A percentile compares a stretch with the other conserved stretches of the same genome.
phyloP scores from a whole-genome alignment of 2,888 invertebrate species.

The Cataglyphis livida region DNA sequence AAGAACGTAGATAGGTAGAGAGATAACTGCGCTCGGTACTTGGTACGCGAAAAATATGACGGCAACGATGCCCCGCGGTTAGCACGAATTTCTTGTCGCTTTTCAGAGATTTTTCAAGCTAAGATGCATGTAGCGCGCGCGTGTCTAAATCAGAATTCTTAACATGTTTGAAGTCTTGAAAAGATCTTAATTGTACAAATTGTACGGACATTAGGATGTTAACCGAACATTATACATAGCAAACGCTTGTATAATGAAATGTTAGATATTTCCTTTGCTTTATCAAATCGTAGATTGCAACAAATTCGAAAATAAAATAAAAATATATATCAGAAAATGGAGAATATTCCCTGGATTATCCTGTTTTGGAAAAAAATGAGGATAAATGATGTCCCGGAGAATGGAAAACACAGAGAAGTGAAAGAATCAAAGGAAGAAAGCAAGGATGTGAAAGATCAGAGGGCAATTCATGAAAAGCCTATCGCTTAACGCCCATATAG shows the following conservation, averaged over 20 bases:
- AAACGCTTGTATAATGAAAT: not conserved
- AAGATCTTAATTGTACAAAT: not conserved
- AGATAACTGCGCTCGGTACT: slow-evolving; percentile 15
- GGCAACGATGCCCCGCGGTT: not conserved
- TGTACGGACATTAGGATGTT: not conserved
- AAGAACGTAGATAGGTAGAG: slow-evolving; percentile 16
- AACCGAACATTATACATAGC: not conserved
- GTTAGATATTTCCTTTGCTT: not conserved
- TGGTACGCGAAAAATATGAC: slow-evolving; percentile 9
- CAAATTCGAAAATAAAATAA: slow-evolving; percentile 8
- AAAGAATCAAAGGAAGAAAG: slow-evolving; percentile 16
- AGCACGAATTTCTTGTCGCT: slow-evolving; percentile 18
- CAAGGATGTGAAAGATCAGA: slow-evolving; percentile 55
- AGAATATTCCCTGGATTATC: not conserved
- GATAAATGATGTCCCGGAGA: not conserved
- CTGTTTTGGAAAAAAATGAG: slow-evolving; percentile 16
- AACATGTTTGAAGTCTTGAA: not conserved
- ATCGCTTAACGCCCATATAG: slow-evolving; percentile 65
- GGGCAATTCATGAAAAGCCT: slow-evolving; percentile 71
- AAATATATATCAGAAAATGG: not conserved
- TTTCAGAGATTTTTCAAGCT: not conserved
- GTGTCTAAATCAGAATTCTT: slow-evolving; percentile 22
- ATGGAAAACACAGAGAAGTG: slow-evolving; percentile 26
- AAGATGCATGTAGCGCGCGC: not conserved
- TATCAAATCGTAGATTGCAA: not conserved